Evolutionary conservation across 1,140 invertebrate species (phyloP).

Genomic region (Lineus longissimus): DNA sequence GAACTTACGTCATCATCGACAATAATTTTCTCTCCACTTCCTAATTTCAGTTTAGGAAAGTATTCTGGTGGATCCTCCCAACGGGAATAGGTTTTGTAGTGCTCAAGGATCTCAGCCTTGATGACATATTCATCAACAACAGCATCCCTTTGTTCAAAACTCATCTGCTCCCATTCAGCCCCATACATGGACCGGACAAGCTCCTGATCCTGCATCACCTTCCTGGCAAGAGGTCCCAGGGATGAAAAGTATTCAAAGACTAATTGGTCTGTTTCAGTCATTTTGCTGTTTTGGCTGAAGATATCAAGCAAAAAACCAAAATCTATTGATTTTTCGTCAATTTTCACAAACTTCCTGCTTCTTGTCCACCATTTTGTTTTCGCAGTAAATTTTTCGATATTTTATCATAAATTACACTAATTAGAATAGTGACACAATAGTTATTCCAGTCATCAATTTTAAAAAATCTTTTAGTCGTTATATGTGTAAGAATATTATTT

Average conservation of each 20-base stretch:
- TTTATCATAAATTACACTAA: no score
- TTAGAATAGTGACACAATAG: no score
- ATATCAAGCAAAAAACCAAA: no score
- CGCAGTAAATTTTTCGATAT: no score
- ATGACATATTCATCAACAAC: constrained; percentile 9
- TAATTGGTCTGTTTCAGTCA: neutral
- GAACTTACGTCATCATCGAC: constrained; percentile 9
- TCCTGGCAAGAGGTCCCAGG: constrained; percentile 7
- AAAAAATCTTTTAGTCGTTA: no score
- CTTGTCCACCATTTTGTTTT: no score
- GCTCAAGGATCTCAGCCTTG: neutral
- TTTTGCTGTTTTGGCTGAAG: neutral
- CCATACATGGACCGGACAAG: neutral
- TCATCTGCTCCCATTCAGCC: constrained; percentile 6
- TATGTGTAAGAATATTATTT: no score
- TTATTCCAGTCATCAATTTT: no score
- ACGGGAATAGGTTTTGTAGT: neutral
- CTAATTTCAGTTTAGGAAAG: constrained; percentile 10
- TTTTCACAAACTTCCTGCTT: no score
- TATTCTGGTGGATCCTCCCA: neutral
- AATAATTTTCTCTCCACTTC: constrained; percentile 15
- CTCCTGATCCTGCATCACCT: constrained; percentile 7
- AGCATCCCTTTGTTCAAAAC: neutral
- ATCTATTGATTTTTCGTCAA: no score
- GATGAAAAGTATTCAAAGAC: constrained; percentile 8